Conservation (phyloP, 2,888 invertebrate species). For the Agrotis ipsilon region DNA sequence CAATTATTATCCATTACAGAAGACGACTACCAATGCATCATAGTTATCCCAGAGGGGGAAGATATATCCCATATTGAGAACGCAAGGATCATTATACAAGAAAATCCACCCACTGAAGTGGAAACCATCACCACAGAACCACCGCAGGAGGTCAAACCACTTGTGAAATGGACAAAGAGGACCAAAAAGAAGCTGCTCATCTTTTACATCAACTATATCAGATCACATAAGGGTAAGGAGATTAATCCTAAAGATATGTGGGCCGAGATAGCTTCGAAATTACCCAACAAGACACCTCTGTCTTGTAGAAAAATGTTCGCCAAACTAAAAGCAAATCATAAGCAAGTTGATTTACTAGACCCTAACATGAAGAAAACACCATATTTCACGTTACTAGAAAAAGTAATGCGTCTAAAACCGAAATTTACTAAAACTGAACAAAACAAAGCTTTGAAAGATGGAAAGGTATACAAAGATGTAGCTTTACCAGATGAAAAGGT, state of each 20-base stretch:
- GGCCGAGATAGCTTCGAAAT: conserved; percentile 77
- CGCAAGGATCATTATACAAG: conserved; percentile 72
- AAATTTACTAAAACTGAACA: conserved; percentile 73
- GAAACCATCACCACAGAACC: conserved; percentile 38
- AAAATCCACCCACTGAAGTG: conserved; percentile 39
- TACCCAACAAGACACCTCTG: conserved; percentile 74
- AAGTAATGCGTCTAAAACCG: conserved; percentile 77
- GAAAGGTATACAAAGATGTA: conserved; percentile 76
- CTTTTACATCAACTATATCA: conserved; percentile 81
- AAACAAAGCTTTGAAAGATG: conserved; percentile 68
- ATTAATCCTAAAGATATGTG: conserved; percentile 81
- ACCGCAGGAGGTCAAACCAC: conserved; percentile 48
- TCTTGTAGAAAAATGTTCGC: conserved; percentile 81
- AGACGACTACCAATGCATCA: conserved; percentile 87
- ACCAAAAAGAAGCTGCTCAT: conserved; percentile 79
- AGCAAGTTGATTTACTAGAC: conserved; percentile 60
- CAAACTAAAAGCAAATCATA: conserved; percentile 77
- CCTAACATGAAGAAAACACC: conserved; percentile 59
- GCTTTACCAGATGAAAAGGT: conserved; percentile 77
- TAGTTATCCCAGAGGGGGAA: conserved; percentile 85
- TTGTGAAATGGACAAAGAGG: conserved; percentile 79
- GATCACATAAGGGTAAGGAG: conserved; percentile 74
- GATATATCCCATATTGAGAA: conserved; percentile 74
- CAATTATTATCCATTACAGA: conserved; percentile 74
- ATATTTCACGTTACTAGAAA: conserved; percentile 75